Conservation (phyloP, 2,113 vertebrate species). For the Microtus montanus region DNA sequence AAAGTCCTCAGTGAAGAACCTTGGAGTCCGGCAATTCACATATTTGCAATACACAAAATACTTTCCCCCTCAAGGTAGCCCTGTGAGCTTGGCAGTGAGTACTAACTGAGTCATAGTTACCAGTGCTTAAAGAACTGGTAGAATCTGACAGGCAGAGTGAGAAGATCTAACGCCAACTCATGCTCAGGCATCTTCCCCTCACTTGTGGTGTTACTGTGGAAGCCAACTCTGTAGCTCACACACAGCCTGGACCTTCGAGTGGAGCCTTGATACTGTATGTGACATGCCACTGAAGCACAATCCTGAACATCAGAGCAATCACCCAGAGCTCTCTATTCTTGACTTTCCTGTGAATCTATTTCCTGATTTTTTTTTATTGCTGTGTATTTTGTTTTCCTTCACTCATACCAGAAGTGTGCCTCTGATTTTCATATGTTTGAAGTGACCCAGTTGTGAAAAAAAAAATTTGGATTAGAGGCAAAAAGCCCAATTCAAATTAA, state of each 20-base stretch:
- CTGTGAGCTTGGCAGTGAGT: neutral
- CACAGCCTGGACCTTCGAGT: neutral
- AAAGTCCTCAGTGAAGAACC: neutral
- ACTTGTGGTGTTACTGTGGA: neutral
- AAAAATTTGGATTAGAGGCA: neutral
- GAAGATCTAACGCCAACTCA: neutral
- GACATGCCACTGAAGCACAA: neutral
- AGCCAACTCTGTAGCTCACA: neutral
- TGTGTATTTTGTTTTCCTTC: neutral
- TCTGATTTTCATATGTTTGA: neutral
- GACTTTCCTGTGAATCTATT: neutral
- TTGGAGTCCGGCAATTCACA: neutral
- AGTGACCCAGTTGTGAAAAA: neutral
- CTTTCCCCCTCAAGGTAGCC: neutral
- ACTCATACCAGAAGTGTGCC: neutral
- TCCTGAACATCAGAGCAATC: neutral
- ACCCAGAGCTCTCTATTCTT: neutral
- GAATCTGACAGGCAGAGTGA: neutral
- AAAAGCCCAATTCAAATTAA: neutral
- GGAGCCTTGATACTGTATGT: neutral
- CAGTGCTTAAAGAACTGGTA: neutral
- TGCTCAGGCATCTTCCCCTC: neutral
- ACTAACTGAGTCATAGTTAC: neutral
- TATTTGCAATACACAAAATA: neutral
- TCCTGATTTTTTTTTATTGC: neutral